Conservation (phyloP, 2,797 vertebrate genomes). For the Hirundo rustica region DNA sequence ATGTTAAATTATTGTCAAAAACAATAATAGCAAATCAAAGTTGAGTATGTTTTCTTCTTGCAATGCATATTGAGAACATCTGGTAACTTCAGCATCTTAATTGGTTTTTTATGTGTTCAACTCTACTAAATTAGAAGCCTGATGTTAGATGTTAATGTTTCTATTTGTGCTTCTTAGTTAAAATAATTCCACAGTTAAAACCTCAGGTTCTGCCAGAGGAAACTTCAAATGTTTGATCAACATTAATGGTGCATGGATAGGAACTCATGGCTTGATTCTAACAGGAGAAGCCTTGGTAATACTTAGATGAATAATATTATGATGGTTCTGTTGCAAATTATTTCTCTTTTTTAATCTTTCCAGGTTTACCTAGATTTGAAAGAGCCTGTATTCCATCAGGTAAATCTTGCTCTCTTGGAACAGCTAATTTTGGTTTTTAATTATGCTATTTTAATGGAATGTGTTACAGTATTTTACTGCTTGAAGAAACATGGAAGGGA, state of each 20-base stretch:
- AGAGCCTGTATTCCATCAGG: slow-evolving; percentile 98
- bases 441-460: not conserved
- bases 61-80: accelerated
- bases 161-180: not conserved
- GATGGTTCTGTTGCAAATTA: not conserved
- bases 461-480: not conserved
- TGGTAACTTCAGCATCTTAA: not conserved
- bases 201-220: not conserved
- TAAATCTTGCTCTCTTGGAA: slow-evolving; percentile 67
- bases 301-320: not conserved
- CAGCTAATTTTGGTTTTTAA: not conserved
- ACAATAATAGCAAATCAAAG: not conserved
- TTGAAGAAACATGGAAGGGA: not conserved
- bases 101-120: not conserved
- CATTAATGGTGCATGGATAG: not conserved
- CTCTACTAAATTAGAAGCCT: not conserved
- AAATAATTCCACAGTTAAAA: not conserved
- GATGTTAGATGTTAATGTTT: not conserved
- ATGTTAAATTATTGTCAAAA: not conserved
- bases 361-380: slow-evolving; percentile 96
- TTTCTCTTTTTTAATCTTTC: slow-evolving; percentile 37
- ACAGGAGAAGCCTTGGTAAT: not conserved
- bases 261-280: not conserved
- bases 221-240: not conserved
- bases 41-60: not conserved